Evolutionary conservation across 2,113 vertebrate genomes (phyloP).

Genomic region (Leptosomus discolor): DNA sequence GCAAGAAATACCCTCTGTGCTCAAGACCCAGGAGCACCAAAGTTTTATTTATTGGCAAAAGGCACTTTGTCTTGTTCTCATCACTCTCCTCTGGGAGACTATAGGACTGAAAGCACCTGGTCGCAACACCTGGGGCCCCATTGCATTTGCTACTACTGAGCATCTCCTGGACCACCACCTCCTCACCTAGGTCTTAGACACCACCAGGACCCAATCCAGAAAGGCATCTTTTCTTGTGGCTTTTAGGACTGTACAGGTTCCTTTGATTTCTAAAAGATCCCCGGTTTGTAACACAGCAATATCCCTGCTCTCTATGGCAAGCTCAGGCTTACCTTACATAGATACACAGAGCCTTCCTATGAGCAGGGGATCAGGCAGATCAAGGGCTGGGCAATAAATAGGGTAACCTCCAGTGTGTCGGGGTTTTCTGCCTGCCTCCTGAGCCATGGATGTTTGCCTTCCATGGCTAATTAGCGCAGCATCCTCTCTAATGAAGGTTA

Average conservation of each 20-base stretch:
- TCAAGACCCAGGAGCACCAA: background rate
- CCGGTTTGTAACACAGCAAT: background rate
- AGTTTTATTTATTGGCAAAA: background rate
- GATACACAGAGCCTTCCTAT: accelerated
- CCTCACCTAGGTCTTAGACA: background rate
- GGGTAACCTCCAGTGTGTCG: background rate
- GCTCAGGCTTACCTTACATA: background rate
- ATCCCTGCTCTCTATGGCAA: background rate
- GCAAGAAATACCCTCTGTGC: background rate
- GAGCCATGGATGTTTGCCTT: background rate
- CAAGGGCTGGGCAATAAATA: background rate
- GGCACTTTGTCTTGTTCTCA: background rate
- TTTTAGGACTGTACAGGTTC: background rate
- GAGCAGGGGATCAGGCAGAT: background rate
- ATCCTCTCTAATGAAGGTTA: background rate
- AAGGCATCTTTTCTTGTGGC: background rate
- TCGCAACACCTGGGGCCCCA: background rate
- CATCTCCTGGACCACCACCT: background rate
- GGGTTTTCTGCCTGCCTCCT: background rate
- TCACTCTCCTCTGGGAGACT: background rate
- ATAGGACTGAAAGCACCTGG: background rate
- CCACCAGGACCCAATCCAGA: background rate
- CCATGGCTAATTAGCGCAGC: background rate
- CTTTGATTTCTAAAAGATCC: background rate
- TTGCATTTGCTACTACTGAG: background rate